Percentiles rank a stretch among this genome's conserved stretches.
Evolutionary conservation across 2,888 invertebrate genomes (phyloP).

Genomic region (Anthrax anthrax): DNA sequence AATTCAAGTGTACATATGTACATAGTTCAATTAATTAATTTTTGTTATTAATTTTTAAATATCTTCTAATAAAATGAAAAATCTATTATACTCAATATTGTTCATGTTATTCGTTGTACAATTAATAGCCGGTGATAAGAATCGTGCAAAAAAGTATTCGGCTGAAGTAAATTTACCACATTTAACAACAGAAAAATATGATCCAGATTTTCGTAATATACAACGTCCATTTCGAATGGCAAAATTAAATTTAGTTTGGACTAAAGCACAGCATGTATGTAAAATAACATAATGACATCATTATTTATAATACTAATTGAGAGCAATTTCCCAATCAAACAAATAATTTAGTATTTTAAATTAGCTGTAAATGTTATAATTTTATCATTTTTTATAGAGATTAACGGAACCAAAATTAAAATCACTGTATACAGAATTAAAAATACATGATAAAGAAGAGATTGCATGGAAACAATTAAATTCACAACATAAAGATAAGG

Average conservation of each 20-base stretch:
- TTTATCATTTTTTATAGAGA: slow-evolving; percentile 35
- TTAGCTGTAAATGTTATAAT: no score
- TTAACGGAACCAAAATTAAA: slow-evolving; percentile 71
- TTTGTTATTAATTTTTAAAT: no score
- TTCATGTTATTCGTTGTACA: not conserved
- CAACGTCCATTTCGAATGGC: slow-evolving; percentile 82
- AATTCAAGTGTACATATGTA: no score
- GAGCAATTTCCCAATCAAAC: no score
- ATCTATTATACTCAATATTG: not conserved
- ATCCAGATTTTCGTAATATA: slow-evolving; percentile 50
- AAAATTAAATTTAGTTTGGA: slow-evolving; percentile 78
- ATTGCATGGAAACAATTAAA: slow-evolving; percentile 66
- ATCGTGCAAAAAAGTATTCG: slow-evolving; percentile 50
- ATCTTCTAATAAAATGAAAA: not conserved
- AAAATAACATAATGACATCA: slow-evolving; percentile 21
- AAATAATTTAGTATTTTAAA: no score
- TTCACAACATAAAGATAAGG: slow-evolving; percentile 72
- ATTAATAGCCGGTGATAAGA: slow-evolving; percentile 8
- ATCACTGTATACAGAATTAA: slow-evolving; percentile 74
- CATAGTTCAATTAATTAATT: no score
- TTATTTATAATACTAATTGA: slow-evolving; percentile 10
- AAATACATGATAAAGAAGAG: slow-evolving; percentile 88
- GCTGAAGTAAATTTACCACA: slow-evolving; percentile 36
- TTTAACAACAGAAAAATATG: slow-evolving; percentile 27
- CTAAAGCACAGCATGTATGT: slow-evolving; percentile 78